phyloP scores from a whole-genome alignment of 1,140 invertebrate genomes.

The Araneus ventricosus region DNA sequence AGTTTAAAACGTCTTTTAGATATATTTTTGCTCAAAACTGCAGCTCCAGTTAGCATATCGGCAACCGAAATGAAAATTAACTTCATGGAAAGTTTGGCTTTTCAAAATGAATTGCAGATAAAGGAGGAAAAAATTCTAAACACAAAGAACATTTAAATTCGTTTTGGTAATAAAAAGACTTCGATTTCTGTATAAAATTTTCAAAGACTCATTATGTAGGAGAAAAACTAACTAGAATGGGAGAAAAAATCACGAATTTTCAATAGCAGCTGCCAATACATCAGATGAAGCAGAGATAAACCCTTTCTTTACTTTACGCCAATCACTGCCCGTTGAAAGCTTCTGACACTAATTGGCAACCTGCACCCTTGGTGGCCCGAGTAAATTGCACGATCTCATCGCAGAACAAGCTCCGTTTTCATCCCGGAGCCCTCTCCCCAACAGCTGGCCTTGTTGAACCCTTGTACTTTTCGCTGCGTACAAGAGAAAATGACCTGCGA shows the following conservation, averaged over 20 bases:
- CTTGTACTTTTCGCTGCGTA: neutral
- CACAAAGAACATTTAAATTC: no score
- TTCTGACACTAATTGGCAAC: conserved; percentile 9
- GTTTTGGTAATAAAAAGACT: neutral
- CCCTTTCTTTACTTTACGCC: neutral
- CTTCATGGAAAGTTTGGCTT: no score
- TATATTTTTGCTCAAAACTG: no score
- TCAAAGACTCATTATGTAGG: neutral
- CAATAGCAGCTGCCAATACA: neutral
- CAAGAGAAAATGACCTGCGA: conserved; percentile 4
- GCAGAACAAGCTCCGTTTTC: conserved; percentile 4
- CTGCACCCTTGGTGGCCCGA: conserved; percentile 19
- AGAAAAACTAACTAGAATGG: neutral
- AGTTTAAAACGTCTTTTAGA: no score
- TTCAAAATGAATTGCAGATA: no score
- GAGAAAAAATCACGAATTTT: neutral
- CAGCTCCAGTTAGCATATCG: no score
- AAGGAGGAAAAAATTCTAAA: no score
- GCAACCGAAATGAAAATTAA: no score
- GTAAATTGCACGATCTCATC: conserved; percentile 14
- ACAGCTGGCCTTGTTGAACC: conserved; percentile 28
- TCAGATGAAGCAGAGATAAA: neutral
- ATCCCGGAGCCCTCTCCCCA: neutral
- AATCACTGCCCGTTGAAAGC: neutral
- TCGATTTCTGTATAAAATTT: neutral